phyloP scores from a whole-genome alignment of 64 coral and sea anemone genomes.

The Stichodactyla helianthus region DNA sequence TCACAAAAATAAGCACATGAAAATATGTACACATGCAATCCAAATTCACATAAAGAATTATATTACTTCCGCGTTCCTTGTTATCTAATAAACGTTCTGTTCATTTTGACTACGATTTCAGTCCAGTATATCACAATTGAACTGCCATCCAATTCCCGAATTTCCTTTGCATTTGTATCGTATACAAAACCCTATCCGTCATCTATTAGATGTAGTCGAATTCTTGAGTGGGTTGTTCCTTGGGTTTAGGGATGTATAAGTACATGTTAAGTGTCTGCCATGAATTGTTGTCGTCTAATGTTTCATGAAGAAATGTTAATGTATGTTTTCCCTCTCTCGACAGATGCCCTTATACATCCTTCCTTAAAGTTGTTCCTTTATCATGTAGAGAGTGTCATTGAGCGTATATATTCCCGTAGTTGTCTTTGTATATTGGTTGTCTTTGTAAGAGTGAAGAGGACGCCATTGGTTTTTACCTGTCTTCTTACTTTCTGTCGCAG shows the following conservation, averaged over 20 bases:
- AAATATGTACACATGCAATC: not conserved
- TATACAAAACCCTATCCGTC: no score
- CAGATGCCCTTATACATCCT: not conserved
- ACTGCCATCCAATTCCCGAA: no score
- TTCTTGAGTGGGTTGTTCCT: not conserved
- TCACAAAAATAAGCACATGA: not conserved
- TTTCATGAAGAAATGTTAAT: no score
- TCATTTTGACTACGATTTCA: not conserved
- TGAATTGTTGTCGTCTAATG: no score
- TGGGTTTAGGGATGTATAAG: not conserved
- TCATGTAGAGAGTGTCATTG: not conserved
- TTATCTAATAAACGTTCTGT: not conserved
- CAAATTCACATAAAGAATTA: not conserved
- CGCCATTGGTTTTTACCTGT: not conserved
- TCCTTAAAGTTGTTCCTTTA: not conserved
- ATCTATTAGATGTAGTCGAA: no score
- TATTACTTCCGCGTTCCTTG: not conserved
- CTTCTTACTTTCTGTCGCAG: conserved; percentile 14
- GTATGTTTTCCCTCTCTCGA: no score
- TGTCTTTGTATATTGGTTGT: not conserved
- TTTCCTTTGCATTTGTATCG: no score
- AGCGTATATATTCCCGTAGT: not conserved
- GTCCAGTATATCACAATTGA: not conserved
- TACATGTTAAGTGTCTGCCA: no score
- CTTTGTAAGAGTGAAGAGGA: not conserved